These are phyloP conservation scores for Proales similis DNA, from an alignment of 1,140 invertebrate genomes.

Conservation along the genomic window DNA sequence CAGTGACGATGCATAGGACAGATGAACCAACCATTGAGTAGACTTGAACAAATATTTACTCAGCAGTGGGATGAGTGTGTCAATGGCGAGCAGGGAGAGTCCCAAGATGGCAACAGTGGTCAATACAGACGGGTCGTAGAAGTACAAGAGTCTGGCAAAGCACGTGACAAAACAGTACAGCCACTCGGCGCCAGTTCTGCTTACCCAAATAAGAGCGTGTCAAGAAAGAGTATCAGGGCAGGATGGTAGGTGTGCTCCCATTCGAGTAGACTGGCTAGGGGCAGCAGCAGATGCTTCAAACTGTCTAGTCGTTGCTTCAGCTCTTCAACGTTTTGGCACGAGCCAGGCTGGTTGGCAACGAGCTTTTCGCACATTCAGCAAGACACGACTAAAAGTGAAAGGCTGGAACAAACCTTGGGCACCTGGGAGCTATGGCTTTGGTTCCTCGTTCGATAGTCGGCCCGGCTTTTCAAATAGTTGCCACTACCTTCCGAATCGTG, in stretches of 20 bases:
- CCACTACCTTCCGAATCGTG: no score
- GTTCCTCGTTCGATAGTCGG: no score
- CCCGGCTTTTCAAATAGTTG: no score
- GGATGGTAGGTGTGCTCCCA: constrained; percentile 35
- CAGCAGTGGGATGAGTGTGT: constrained; percentile 3
- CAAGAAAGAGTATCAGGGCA: constrained; percentile 3
- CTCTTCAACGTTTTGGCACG: constrained; percentile 16
- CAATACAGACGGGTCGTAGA: constrained; percentile 23
- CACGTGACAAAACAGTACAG: background rate
- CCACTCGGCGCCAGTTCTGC: background rate
- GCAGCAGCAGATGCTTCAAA: constrained; percentile 14
- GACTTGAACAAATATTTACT: constrained; percentile 12
- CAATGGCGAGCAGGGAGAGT: background rate
- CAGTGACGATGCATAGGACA: background rate
- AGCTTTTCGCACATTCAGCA: no score
- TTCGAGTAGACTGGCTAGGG: constrained; percentile 28
- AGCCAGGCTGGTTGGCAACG: no score
- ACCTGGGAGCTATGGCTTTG: no score
- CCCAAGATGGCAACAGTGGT: constrained; percentile 8
- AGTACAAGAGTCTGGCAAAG: constrained; percentile 4
- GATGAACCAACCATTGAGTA: constrained; percentile 3
- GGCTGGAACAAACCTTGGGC: no score
- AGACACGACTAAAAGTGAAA: no score
- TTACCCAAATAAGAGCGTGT: background rate
- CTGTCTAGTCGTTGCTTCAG: background rate